These are phyloP conservation scores for Taenioides sp. DNA, from an alignment of 2,797 vertebrate species.

Conservation along the genomic window DNA sequence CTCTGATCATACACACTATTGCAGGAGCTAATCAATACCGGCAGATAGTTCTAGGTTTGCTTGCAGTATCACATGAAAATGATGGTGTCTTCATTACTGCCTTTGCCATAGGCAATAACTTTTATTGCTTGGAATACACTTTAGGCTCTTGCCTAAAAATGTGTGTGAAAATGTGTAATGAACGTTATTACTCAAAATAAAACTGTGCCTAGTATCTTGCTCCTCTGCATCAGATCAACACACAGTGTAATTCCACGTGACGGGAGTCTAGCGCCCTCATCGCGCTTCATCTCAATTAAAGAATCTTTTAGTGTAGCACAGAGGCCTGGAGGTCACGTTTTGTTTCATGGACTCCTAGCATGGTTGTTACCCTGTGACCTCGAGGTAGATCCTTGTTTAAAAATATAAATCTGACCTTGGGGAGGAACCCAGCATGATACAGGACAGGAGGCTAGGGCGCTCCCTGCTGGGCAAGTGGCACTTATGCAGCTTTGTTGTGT, in stretches of 20 bases:
- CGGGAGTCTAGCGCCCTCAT: conserved; percentile 60
- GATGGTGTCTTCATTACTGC: conserved; percentile 52
- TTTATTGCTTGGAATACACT: conserved; percentile 52
- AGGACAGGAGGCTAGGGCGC: conserved; percentile 71
- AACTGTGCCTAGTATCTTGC: conserved; percentile 49
- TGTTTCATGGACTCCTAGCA: conserved; percentile 61
- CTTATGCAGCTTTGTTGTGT: conserved; percentile 67
- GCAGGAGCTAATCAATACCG: conserved; percentile 52
- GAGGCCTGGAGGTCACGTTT: conserved; percentile 61
- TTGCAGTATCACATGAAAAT: conserved; percentile 35
- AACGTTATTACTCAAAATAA: conserved; percentile 56
- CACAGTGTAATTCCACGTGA: conserved; percentile 61
- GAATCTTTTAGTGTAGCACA: conserved; percentile 58
- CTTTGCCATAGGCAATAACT: conserved; percentile 36
- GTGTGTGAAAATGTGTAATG: conserved; percentile 42
- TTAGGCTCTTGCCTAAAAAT: conserved; percentile 16
- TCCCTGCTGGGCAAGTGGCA: conserved; percentile 86
- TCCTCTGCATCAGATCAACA: conserved; percentile 58
- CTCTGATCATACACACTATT: conserved; percentile 33
- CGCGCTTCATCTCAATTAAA: conserved; percentile 72
- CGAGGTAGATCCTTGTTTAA: conserved; percentile 65
- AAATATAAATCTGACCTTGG: conserved; percentile 75
- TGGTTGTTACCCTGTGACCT: conserved; percentile 73
- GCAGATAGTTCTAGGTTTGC: conserved; percentile 43
- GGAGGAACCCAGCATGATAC: conserved; percentile 53